Conservation (phyloP, 2,888 invertebrate species). For the Phytoseiulus persimilis region DNA sequence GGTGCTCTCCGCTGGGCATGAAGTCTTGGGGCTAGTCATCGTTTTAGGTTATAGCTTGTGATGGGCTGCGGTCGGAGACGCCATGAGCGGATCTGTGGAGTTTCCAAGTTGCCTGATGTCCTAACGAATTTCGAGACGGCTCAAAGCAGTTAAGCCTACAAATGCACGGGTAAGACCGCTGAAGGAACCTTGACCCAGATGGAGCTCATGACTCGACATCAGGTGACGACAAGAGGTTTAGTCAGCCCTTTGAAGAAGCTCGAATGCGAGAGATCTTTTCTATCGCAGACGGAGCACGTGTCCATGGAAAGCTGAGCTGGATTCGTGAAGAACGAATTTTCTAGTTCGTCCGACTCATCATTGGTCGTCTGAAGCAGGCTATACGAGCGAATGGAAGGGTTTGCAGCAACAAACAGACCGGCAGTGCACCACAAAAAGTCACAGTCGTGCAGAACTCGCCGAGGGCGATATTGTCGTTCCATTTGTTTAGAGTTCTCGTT, state of each 20-base stretch:
- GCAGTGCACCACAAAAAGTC: not conserved
- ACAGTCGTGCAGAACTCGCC: not conserved
- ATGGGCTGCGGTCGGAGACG: no score
- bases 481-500: not conserved
- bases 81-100: not conserved
- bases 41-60: no score
- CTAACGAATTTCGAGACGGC: not conserved
- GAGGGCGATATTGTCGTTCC: not conserved
- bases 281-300: no score
- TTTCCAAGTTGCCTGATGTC: not conserved
- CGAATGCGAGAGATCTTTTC: not conserved
- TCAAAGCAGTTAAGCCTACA: not conserved
- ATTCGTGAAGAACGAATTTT: no score
- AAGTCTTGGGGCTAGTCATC: no score
- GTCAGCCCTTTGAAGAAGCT: no score
- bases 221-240: not conserved
- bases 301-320: no score
- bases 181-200: not conserved
- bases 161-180: not conserved
- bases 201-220: not conserved
- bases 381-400: not conserved
- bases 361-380: not conserved
- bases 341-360: no score
- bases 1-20: no score
- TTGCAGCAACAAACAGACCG: not conserved